Evolutionary conservation across 2,888 invertebrate species (phyloP).

Genomic region (Tanypteryx hageni): DNA sequence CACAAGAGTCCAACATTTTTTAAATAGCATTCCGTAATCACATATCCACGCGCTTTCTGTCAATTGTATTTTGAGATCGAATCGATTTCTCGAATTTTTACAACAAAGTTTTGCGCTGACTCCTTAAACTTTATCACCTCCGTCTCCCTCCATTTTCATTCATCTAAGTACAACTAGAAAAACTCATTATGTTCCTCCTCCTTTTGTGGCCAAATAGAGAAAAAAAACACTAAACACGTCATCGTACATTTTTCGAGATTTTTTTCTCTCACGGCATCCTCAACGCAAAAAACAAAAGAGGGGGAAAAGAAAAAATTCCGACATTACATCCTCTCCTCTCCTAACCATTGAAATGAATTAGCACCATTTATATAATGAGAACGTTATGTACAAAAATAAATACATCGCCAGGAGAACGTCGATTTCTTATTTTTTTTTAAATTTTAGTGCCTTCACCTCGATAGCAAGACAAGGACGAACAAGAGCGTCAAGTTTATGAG

Average conservation of each 20-base stretch:
- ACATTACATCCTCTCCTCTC: not conserved
- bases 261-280: not conserved
- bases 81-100: slow-evolving; percentile 35
- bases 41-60: not conserved
- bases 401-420: slow-evolving; percentile 59
- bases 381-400: slow-evolving; percentile 69
- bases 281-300: slow-evolving; percentile 11
- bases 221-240: slow-evolving; percentile 20
- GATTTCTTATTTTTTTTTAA: not conserved
- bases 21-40: slow-evolving; percentile 6
- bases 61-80: slow-evolving; percentile 51
- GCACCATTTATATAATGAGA: slow-evolving; percentile 64
- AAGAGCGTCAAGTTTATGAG: slow-evolving; percentile 15
- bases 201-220: not conserved
- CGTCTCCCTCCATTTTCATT: not conserved
- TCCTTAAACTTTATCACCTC: not conserved
- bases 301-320: slow-evolving; percentile 6
- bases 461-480: slow-evolving; percentile 40
- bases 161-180: not conserved
- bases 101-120: slow-evolving; percentile 4
- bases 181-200: not conserved
- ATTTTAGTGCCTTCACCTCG: slow-evolving; percentile 62
- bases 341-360: slow-evolving; percentile 59
- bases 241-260: not conserved
- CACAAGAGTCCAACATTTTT: slow-evolving; percentile 33